phyloP scores from a whole-genome alignment of 2,888 invertebrate genomes.

The Parascotia fuliginaria region DNA sequence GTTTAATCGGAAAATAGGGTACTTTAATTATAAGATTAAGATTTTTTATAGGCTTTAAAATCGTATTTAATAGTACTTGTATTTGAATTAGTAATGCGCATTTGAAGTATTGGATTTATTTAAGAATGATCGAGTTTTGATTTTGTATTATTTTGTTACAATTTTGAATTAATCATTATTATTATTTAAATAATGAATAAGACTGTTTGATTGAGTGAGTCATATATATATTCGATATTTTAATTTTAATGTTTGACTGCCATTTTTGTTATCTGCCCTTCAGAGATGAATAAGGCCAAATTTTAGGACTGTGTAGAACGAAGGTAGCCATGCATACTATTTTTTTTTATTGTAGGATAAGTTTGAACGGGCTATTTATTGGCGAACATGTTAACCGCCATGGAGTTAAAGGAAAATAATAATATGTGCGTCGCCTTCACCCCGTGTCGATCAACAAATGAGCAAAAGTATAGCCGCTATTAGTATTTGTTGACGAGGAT shows the following conservation, averaged over 20 bases:
- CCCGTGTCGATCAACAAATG: slow-evolving; percentile 1
- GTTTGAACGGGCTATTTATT: slow-evolving; percentile 15
- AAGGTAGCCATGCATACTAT: slow-evolving; percentile 46
- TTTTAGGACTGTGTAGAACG: slow-evolving; percentile 43
- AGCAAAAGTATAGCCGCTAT: slow-evolving; percentile 7
- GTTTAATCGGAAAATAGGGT: slow-evolving; percentile 81
- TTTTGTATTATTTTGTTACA: slow-evolving; percentile 52
- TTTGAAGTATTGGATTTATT: slow-evolving; percentile 67
- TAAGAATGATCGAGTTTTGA: slow-evolving; percentile 46
- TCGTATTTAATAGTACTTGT: slow-evolving; percentile 62
- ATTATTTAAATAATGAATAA: slow-evolving; percentile 71
- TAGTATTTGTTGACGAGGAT: slow-evolving; percentile 51
- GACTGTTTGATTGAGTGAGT: slow-evolving; percentile 77
- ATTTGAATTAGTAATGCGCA: slow-evolving; percentile 66
- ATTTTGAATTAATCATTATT: slow-evolving; percentile 57
- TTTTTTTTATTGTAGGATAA: slow-evolving; percentile 50
- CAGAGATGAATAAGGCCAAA: slow-evolving; percentile 40
- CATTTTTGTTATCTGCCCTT: slow-evolving; percentile 56
- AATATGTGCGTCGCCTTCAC: background rate
- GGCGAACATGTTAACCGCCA: slow-evolving; percentile 12
- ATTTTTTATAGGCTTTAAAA: slow-evolving; percentile 78
- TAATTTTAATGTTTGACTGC: slow-evolving; percentile 72
- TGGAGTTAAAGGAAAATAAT: background rate
- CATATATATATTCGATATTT: slow-evolving; percentile 61
- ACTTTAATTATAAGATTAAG: slow-evolving; percentile 54